Evolutionary conservation across 2,797 vertebrate species (phyloP).

Genomic region (Nannoperca australis): DNA sequence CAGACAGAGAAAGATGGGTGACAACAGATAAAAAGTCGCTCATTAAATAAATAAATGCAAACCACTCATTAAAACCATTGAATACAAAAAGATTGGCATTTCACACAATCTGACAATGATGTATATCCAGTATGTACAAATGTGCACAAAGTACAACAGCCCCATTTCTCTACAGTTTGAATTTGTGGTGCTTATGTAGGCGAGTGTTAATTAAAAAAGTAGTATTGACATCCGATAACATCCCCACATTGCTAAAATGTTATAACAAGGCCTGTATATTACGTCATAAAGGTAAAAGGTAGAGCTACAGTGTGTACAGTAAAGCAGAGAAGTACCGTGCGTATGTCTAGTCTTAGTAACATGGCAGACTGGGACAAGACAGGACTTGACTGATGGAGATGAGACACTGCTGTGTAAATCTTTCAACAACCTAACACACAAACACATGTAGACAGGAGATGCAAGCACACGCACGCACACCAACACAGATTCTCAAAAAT

Average conservation of each 20-base stretch:
- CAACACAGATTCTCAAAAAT: constrained; percentile 35
- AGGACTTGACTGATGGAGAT: constrained; percentile 64
- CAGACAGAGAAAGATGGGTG: constrained; percentile 42
- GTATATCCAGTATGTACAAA: background rate
- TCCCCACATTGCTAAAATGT: too few relatives aligned
- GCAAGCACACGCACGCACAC: constrained; percentile 51
- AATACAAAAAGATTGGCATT: background rate
- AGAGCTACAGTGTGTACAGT: constrained; percentile 18
- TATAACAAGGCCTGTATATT: background rate
- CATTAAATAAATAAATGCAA: background rate
- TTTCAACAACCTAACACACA: constrained; percentile 74
- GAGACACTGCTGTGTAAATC: constrained; percentile 76
- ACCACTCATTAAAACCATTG: background rate
- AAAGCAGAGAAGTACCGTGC: constrained; percentile 28
- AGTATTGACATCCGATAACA: background rate
- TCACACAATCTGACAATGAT: background rate
- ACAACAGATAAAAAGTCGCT: constrained; percentile 26
- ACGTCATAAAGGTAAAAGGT: constrained; percentile 9
- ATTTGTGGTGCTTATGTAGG: background rate
- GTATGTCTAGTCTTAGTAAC: constrained; percentile 50
- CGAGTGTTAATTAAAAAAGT: background rate
- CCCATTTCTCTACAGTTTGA: background rate
- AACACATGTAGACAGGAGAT: constrained; percentile 55
- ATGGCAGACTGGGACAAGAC: constrained; percentile 65
- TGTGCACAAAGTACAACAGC: background rate